Conservation (phyloP, 2,113 vertebrate genomes). For the Mustela nigripes region DNA sequence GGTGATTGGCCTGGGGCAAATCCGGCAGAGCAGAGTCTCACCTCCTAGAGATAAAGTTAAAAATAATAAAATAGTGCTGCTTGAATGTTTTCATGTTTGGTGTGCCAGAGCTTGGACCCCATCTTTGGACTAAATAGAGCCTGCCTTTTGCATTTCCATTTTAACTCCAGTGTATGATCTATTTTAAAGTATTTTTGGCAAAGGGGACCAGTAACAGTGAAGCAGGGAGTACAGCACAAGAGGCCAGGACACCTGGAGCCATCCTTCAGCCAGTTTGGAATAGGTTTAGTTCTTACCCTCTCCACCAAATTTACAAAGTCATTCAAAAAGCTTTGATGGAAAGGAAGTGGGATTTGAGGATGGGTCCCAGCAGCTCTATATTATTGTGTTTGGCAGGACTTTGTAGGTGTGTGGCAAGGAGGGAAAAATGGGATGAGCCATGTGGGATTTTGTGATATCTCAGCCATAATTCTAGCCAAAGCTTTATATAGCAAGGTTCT, state of each 20-base stretch:
- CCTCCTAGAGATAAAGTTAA: neutral
- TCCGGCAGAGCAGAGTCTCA: neutral
- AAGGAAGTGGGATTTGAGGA: neutral
- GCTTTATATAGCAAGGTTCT: neutral
- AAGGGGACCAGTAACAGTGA: neutral
- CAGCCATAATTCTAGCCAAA: neutral
- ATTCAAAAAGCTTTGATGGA: neutral
- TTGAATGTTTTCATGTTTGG: neutral
- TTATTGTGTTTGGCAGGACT: neutral
- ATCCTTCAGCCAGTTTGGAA: neutral
- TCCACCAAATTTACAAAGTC: neutral
- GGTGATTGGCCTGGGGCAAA: neutral
- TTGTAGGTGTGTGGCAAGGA: neutral
- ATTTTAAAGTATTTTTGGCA: neutral
- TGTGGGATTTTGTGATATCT: neutral
- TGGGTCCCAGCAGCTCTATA: neutral
- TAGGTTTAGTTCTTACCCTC: neutral
- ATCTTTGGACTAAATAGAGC: neutral
- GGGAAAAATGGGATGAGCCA: neutral
- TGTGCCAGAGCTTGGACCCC: neutral
- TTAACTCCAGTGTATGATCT: neutral
- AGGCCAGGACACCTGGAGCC: neutral
- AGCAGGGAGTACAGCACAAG: neutral
- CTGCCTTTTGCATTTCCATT: neutral
- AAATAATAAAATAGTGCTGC: neutral